These are phyloP conservation scores for Cydia amplana DNA, from an alignment of 1,140 invertebrate species.

Conservation along the genomic window DNA sequence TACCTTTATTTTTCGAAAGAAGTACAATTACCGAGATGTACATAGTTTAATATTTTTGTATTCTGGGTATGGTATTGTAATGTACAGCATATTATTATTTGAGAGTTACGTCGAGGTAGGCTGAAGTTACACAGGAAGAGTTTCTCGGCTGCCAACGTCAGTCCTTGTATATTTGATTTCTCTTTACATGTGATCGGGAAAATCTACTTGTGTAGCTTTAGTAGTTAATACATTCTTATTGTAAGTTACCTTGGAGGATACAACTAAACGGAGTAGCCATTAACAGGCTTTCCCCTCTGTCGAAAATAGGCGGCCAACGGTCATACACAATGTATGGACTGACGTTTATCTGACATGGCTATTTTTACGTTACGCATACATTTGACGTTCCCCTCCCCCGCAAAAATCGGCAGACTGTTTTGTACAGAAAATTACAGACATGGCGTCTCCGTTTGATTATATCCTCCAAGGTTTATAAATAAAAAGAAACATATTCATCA, in stretches of 20 bases:
- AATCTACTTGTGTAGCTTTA: neutral
- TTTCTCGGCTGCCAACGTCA: neutral
- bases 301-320: no score
- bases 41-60: slow-evolving; percentile 32
- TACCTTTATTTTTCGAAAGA: slow-evolving; percentile 11
- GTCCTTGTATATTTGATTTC: neutral
- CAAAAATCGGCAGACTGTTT: no score
- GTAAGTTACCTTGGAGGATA: no score
- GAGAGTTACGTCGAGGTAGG: neutral
- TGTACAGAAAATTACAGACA: no score
- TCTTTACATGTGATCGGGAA: neutral
- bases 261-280: no score
- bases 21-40: slow-evolving; percentile 31
- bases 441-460: no score
- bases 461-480: slow-evolving; percentile 49
- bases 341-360: no score
- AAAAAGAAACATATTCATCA: slow-evolving; percentile 36
- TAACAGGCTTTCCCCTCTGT: no score
- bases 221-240: slow-evolving; percentile 19
- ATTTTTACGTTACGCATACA: no score
- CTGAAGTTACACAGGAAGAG: neutral
- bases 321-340: no score
- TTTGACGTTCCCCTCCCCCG: no score
- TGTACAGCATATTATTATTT: neutral
- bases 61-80: neutral